Conservation (phyloP, 2,888 invertebrate species). For the Diarsia mendica region DNA sequence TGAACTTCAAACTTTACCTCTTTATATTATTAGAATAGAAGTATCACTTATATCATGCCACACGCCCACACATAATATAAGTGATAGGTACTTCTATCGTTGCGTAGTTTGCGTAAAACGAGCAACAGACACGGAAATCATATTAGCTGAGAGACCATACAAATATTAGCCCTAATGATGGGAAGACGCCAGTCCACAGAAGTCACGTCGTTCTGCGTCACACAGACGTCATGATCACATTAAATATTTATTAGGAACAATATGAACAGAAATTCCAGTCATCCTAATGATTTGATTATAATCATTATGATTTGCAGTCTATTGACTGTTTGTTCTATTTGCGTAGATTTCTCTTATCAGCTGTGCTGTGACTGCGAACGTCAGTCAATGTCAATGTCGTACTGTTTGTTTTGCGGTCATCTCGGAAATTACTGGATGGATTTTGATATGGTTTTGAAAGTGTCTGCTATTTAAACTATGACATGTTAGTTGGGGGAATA, state of each 20-base stretch:
- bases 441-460: background rate
- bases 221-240: slow-evolving; percentile 36
- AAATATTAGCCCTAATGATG: slow-evolving; percentile 33
- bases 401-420: background rate
- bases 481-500: background rate
- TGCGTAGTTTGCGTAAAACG: background rate
- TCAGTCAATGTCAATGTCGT: slow-evolving; percentile 29
- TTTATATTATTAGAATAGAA: background rate
- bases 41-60: background rate
- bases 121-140: background rate
- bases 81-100: too few species aligned
- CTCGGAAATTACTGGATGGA: background rate
- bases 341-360: slow-evolving; percentile 27
- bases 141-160: slow-evolving; percentile 11
- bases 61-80: too few species aligned
- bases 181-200: slow-evolving; percentile 9
- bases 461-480: background rate
- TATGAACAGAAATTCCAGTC: slow-evolving; percentile 10
- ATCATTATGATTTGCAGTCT: slow-evolving; percentile 12
- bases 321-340: slow-evolving; percentile 26
- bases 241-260: slow-evolving; percentile 38
- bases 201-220: slow-evolving; percentile 38
- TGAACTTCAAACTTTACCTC: background rate
- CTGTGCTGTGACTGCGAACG: background rate
- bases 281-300: slow-evolving; percentile 35